A percentile compares a stretch with the other conserved stretches of the same genome.
Evolutionary conservation across 2,797 vertebrate genomes (phyloP).

Genomic region (Syndactyla subalaris): DNA sequence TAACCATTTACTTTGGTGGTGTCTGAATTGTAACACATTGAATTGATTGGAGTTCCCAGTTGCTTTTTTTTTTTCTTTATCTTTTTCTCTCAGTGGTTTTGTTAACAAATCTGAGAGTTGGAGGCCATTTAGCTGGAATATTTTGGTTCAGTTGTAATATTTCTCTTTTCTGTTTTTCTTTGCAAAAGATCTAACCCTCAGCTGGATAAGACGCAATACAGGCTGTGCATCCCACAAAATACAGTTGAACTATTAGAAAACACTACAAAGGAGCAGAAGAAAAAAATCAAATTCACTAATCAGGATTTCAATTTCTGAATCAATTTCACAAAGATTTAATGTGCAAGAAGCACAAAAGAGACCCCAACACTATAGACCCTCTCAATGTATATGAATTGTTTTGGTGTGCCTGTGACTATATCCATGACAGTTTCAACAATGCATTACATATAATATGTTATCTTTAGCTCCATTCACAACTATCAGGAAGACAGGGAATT

Average conservation of each 20-base stretch:
- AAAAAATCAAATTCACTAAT: neutral
- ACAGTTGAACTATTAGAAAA: slow-evolving; percentile 4
- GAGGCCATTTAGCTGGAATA: neutral
- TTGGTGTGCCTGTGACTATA: neutral
- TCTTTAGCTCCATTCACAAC: neutral
- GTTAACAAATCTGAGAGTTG: slow-evolving; percentile 23
- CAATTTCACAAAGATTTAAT: neutral
- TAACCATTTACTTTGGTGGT: slow-evolving; percentile 43
- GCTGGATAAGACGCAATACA: neutral
- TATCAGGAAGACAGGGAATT: neutral
- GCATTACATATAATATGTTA: neutral
- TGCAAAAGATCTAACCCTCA: neutral
- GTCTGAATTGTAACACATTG: neutral
- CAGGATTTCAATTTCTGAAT: neutral
- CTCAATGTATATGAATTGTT: neutral
- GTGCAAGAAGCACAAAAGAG: neutral
- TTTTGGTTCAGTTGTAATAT: slow-evolving; percentile 31
- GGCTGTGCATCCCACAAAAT: neutral
- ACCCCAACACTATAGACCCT: neutral
- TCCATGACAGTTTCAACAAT: neutral
- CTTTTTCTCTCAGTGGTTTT: neutral
- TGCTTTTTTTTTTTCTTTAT: neutral
- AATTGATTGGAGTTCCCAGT: neutral
- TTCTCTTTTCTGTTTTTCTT: slow-evolving; percentile 21
- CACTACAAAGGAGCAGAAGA: neutral